Evolutionary conservation across 2,113 vertebrate genomes (phyloP).

Genomic region (Pristiophorus japonicus): DNA sequence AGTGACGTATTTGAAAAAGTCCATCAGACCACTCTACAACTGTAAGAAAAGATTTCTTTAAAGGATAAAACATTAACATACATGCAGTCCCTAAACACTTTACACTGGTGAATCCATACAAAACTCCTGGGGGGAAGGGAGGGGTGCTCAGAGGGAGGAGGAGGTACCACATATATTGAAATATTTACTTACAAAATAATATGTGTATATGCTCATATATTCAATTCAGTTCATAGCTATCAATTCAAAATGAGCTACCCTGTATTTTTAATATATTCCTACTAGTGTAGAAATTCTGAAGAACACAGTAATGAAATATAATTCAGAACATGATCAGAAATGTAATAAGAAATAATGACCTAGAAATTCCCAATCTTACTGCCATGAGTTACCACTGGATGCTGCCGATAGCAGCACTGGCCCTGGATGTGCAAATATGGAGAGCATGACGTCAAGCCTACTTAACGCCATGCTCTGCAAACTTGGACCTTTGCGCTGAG

Average conservation of each 20-base stretch:
- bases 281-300: neutral
- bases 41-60: no score
- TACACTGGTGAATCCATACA: neutral
- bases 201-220: neutral
- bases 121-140: no score
- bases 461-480: no score
- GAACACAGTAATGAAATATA: neutral
- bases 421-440: no score
- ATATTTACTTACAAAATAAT: neutral
- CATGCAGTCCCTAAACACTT: neutral
- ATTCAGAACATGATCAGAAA: neutral
- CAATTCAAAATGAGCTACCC: neutral
- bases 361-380: no score
- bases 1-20: neutral
- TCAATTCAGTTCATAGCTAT: neutral
- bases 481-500: no score
- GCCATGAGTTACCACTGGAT: no score
- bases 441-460: no score
- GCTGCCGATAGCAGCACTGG: no score
- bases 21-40: neutral
- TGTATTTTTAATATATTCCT: neutral
- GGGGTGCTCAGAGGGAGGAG: neutral
- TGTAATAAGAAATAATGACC: neutral
- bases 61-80: neutral
- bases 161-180: neutral